Evolutionary conservation across 2,113 vertebrate genomes (phyloP), one percentile per base, ranked within the genome.

Genomic region (Cercocebus atys): DNA sequence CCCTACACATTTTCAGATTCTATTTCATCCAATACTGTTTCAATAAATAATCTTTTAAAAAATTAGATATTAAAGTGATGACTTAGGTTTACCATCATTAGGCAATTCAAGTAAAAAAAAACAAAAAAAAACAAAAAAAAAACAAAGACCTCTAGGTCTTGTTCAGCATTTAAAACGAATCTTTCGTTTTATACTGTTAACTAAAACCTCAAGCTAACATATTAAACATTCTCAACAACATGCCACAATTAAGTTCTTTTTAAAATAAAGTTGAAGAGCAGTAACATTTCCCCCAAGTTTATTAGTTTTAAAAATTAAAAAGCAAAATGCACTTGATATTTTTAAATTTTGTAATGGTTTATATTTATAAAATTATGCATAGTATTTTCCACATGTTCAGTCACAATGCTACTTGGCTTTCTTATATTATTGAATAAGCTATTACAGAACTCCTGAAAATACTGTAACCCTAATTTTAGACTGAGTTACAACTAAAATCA

Each of bases 401-500:
- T 82, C 80, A 85, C 78, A 93, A 40, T 27, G n/a, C 87, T 68
- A 75, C 20, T 59, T 75, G 25, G 52, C 30, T 88, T 72, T 93
- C 45, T 93, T 40, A 11, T 40, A 30, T 13, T 52, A 61, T 9
- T 89, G 1, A 35, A 87, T 55, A 70, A 40, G 64, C 23, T 40
- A 61, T 94, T 13, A 32, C 23, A 75, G 52, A 94, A 88, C 16
- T 61, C 50, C 43, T 92, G 3, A 88, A 97, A 88, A 88, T 75
- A 79, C 30, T 93, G 55, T 35, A 72, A 6, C 59, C 27, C 12
- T 66, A 78, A 78, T 72, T 90, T 95, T 93, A 96, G 32, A 68
- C 43, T 84, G n/a, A 93, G 16, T 83, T 40, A 91, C 30, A 92
- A 81, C 68, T 94, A 79, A 96, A 95, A 89, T 38, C 55, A 61